These are phyloP conservation scores for Globodera rostochiensis DNA, from an alignment of 1,140 invertebrate species.

Conservation along the genomic window DNA sequence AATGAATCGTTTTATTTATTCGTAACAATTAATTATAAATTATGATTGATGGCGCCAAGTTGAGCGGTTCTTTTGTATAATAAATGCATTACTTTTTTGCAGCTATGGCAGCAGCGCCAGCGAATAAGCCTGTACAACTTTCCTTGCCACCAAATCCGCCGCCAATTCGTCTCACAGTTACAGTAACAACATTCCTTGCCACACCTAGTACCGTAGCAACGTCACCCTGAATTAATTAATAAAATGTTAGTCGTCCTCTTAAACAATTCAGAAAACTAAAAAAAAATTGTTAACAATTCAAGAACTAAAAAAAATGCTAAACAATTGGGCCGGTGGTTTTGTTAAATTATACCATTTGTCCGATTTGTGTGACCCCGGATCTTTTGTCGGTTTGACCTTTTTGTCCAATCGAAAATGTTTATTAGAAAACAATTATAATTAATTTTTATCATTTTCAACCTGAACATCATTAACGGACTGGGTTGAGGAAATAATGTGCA, in stretches of 20 bases:
- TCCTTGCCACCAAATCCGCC: constrained; percentile 97
- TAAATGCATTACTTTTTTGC: constrained; percentile 67
- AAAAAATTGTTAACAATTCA: constrained; percentile 4
- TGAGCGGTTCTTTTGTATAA: no score
- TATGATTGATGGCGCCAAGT: constrained; percentile 14
- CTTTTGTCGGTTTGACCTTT: no score
- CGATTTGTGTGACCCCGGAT: no score
- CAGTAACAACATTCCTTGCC: constrained; percentile 77
- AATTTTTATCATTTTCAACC: constrained; percentile 58
- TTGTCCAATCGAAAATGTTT: no score
- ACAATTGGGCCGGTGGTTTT: no score
- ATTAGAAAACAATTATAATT: not conserved
- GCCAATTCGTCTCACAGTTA: constrained; percentile 82
- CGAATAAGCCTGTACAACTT: constrained; percentile 72
- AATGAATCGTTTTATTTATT: constrained; percentile 34
- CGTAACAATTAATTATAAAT: constrained; percentile 10
- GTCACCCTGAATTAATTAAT: constrained; percentile 67
- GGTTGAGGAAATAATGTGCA: constrained; percentile 81
- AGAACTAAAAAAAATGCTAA: not conserved
- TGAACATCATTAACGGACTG: constrained; percentile 80
- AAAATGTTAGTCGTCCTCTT: no score
- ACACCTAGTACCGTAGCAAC: constrained; percentile 77
- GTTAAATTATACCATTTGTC: no score
- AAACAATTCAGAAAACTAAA: not conserved
- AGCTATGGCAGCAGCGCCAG: constrained; percentile 69